Evolutionary conservation across 1,140 invertebrate species (phyloP).

Genomic region (Mercenaria mercenaria): DNA sequence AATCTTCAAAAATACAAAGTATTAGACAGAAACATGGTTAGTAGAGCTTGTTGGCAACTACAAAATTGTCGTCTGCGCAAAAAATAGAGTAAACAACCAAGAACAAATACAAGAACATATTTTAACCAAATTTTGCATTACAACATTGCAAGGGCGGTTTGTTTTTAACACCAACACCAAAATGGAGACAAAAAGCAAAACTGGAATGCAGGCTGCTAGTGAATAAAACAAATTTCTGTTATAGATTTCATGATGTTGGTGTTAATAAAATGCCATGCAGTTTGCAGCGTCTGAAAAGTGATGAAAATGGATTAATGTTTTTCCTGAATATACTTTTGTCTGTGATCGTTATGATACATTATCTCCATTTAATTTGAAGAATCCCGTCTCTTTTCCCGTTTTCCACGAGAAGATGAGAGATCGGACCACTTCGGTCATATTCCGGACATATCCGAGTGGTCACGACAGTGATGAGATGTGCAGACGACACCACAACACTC

Average conservation of each 20-base stretch:
- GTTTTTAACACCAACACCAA: neutral
- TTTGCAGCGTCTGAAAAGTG: neutral
- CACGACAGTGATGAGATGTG: conserved; percentile 2
- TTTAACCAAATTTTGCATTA: neutral
- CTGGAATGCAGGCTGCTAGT: neutral
- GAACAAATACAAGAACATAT: no score
- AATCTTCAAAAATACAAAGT: no score
- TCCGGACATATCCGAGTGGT: neutral
- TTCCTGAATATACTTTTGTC: neutral
- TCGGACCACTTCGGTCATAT: neutral
- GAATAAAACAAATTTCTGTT: neutral
- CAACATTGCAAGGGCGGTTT: neutral
- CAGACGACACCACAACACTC: conserved; percentile 33
- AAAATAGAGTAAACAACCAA: no score
- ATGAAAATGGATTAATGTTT: neutral
- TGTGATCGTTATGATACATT: neutral
- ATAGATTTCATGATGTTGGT: no score
- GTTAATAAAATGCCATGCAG: conserved; percentile 12
- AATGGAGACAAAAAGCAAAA: neutral
- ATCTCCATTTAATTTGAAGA: no score
- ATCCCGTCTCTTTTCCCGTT: no score
- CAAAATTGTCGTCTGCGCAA: no score
- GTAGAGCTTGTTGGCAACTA: no score
- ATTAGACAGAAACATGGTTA: no score
- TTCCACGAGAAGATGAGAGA: neutral